A percentile compares a stretch with the other conserved stretches of the same genome.
These are phyloP conservation scores for Aricia agestis DNA, from an alignment of 1,140 invertebrate species.

Conservation along the genomic window DNA sequence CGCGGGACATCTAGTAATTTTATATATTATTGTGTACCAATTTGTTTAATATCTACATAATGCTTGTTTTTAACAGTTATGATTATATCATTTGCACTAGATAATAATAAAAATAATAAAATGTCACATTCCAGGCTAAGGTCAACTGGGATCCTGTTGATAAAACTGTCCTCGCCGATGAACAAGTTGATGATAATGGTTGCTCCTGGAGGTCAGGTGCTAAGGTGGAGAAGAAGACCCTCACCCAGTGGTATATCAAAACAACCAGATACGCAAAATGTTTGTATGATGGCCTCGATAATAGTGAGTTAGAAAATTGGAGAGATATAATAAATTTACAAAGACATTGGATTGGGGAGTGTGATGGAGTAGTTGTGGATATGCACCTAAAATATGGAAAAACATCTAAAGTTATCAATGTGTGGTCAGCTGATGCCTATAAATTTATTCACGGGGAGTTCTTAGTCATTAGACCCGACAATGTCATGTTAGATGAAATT, in stretches of 20 bases:
- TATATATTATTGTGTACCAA: too few relatives aligned
- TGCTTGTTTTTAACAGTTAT: neutral
- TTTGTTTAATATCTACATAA: too few relatives aligned
- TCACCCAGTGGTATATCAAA: slow-evolving; percentile 97
- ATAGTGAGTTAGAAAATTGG: slow-evolving; percentile 84
- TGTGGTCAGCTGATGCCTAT: slow-evolving; percentile 90
- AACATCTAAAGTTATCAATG: slow-evolving; percentile 59
- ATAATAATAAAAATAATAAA: neutral
- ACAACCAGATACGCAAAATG: slow-evolving; percentile 93
- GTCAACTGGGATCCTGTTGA: slow-evolving; percentile 99
- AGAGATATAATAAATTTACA: slow-evolving; percentile 93
- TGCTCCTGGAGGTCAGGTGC: slow-evolving; percentile 98
- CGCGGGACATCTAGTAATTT: too few relatives aligned
- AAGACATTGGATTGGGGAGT: slow-evolving; percentile 96
- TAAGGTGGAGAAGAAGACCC: slow-evolving; percentile 90
- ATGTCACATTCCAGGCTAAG: slow-evolving; percentile 77
- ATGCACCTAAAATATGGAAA: slow-evolving; percentile 79
- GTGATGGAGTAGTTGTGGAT: slow-evolving; percentile 87
- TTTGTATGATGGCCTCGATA: slow-evolving; percentile 84
- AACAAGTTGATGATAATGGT: slow-evolving; percentile 96
- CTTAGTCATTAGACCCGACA: slow-evolving; percentile 77
- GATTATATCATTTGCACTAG: neutral
- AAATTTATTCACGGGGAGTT: slow-evolving; percentile 83
- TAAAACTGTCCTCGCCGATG: slow-evolving; percentile 97
- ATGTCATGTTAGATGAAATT: slow-evolving; percentile 66